These are phyloP conservation scores for Drosophila santomea DNA, from an alignment of 1,140 invertebrate genomes.

Conservation along the genomic window DNA sequence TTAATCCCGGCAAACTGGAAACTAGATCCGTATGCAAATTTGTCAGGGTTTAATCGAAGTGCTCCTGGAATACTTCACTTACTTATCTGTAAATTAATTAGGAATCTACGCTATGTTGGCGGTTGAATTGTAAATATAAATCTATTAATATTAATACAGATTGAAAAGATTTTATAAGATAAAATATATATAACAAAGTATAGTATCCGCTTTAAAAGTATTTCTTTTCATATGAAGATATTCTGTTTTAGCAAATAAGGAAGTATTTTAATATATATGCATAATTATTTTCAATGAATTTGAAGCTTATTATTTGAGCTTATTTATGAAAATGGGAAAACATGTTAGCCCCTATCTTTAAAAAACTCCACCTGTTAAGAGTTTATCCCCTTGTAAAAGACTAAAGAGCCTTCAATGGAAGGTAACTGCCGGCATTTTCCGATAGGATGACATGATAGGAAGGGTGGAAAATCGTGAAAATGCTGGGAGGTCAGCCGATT, in stretches of 20 bases:
- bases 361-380: slow-evolving; percentile 4
- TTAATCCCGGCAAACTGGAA: slow-evolving; percentile 30
- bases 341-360: neutral
- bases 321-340: neutral
- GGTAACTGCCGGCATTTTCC: slow-evolving; percentile 19
- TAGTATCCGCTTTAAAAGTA: no score
- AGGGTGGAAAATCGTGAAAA: slow-evolving; percentile 9
- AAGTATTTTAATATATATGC: neutral
- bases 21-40: slow-evolving; percentile 6
- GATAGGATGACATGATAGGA: slow-evolving; percentile 1
- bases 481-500: slow-evolving; percentile 24
- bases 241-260: neutral
- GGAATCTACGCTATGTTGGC: no score
- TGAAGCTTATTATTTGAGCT: no score
- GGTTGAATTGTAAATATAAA: no score
- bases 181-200: no score
- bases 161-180: no score
- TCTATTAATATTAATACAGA: no score
- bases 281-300: no score
- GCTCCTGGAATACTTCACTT: neutral
- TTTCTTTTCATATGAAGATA: no score
- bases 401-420: slow-evolving; percentile 25
- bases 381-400: neutral
- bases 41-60: neutral
- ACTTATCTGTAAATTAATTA: neutral